Evolutionary conservation across 2,888 invertebrate species (phyloP).

Genomic region (Folsomia manolachei): DNA sequence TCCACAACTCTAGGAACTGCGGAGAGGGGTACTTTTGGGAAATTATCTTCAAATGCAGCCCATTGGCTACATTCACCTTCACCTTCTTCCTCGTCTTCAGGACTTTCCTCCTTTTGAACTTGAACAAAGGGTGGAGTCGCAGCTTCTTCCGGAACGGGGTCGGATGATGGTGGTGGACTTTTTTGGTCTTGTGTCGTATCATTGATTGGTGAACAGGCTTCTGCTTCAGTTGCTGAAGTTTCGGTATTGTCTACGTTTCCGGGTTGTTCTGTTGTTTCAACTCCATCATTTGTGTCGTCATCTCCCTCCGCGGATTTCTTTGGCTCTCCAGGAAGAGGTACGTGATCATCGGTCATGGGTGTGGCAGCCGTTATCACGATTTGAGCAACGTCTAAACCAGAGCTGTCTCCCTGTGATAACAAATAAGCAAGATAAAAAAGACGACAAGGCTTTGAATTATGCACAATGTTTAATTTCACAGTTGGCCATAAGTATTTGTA

Average conservation of each 20-base stretch:
- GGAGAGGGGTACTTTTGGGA: slow-evolving; percentile 54
- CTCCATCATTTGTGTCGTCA: slow-evolving; percentile 43
- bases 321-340: slow-evolving; percentile 53
- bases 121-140: background rate
- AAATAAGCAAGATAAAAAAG: background rate
- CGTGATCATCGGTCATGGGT: slow-evolving; percentile 83
- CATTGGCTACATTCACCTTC: background rate
- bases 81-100: slow-evolving; percentile 51
- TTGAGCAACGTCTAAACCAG: slow-evolving; percentile 76
- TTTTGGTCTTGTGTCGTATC: slow-evolving; percentile 8
- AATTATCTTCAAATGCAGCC: slow-evolving; percentile 59
- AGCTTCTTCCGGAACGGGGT: slow-evolving; percentile 12
- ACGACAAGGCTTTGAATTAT: too few species aligned
- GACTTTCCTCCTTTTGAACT: slow-evolving; percentile 37
- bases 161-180: slow-evolving; percentile 25
- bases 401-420: slow-evolving; percentile 59
- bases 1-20: slow-evolving; percentile 35
- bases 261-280: slow-evolving; percentile 56
- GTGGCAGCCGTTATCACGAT: slow-evolving; percentile 92
- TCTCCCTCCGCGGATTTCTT: slow-evolving; percentile 51
- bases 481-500: slow-evolving; percentile 3
- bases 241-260: slow-evolving; percentile 52
- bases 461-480: too few species aligned
- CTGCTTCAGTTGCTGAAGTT: slow-evolving; percentile 18
- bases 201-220: slow-evolving; percentile 22